These are phyloP conservation scores for Perithous albicinctus DNA, from an alignment of 2,888 invertebrate genomes.

Conservation along the genomic window DNA sequence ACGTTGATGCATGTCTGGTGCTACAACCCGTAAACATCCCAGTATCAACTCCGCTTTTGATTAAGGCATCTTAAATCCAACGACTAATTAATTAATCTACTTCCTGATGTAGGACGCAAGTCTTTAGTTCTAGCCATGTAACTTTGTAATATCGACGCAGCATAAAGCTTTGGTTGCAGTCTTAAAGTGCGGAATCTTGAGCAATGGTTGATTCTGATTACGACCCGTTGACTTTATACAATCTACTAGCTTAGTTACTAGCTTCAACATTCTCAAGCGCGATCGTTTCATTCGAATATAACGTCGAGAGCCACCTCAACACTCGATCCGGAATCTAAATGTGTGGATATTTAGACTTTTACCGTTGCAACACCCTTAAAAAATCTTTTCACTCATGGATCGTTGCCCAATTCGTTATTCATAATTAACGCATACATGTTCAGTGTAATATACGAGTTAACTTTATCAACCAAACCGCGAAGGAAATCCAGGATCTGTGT, in stretches of 20 bases:
- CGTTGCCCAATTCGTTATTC: slow-evolving; percentile 16
- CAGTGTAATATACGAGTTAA: slow-evolving; percentile 46
- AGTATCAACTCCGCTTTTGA: slow-evolving; percentile 35
- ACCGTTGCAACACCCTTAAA: slow-evolving; percentile 44
- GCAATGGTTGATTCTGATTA: slow-evolving; percentile 35
- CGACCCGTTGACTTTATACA: slow-evolving; percentile 41
- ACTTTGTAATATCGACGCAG: background rate
- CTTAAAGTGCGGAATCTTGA: slow-evolving; percentile 45
- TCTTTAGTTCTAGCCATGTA: slow-evolving; percentile 37
- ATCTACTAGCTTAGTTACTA: slow-evolving; percentile 62
- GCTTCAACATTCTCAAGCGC: slow-evolving; percentile 65
- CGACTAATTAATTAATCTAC: slow-evolving; percentile 23
- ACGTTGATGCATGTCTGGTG: slow-evolving; percentile 35
- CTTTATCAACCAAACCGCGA: background rate
- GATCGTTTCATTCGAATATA: slow-evolving; percentile 31
- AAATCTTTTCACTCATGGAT: background rate
- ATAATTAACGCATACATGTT: slow-evolving; percentile 37
- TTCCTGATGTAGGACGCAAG: background rate
- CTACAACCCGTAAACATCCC: slow-evolving; percentile 14
- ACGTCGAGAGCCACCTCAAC: slow-evolving; percentile 8
- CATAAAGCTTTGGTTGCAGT: slow-evolving; percentile 34
- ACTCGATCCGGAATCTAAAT: slow-evolving; percentile 72
- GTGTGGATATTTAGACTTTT: slow-evolving; percentile 67
- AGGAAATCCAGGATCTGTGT: background rate
- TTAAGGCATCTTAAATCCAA: slow-evolving; percentile 27